Evolutionary conservation across 2,797 vertebrate genomes (phyloP).

Genomic region (Hyperoplus lanceolatus): DNA sequence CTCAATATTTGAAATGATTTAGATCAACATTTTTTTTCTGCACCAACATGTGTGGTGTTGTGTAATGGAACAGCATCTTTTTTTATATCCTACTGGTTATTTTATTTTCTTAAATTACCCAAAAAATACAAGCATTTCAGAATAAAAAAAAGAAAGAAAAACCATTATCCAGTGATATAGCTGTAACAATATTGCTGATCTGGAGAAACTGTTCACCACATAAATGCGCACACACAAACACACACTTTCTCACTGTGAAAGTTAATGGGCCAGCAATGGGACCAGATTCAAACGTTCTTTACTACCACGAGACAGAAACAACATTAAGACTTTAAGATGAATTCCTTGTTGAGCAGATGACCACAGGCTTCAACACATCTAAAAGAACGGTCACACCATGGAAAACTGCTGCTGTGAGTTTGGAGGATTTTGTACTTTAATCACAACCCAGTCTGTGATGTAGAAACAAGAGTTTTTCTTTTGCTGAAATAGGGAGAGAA

Average conservation of each 20-base stretch:
- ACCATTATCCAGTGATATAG: conserved; percentile 61
- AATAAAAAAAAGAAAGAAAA: conserved; percentile 69
- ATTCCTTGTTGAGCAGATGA: conserved; percentile 30
- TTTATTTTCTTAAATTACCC: conserved; percentile 58
- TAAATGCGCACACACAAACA: conserved; percentile 27
- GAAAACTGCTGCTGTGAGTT: conserved; percentile 20
- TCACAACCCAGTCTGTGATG: background rate
- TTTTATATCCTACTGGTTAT: conserved; percentile 30
- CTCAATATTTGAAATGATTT: conserved; percentile 46
- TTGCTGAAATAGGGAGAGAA: background rate
- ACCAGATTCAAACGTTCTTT: conserved; percentile 36
- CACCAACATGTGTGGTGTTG: conserved; percentile 33
- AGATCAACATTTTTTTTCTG: conserved; percentile 59
- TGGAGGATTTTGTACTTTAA: background rate
- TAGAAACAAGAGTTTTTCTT: background rate
- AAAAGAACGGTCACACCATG: conserved; percentile 17
- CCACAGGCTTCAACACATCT: conserved; percentile 34
- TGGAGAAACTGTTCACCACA: conserved; percentile 64
- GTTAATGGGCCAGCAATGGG: conserved; percentile 33
- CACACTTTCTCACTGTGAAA: conserved; percentile 39
- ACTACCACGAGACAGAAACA: conserved; percentile 49
- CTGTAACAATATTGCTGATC: conserved; percentile 77
- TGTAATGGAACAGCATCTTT: conserved; percentile 49
- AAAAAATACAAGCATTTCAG: conserved; percentile 73
- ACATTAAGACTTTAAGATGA: conserved; percentile 40